Conservation (phyloP, 37 sponge, comb jelly and placozoan genomes). For the Tethya wilhelma region DNA sequence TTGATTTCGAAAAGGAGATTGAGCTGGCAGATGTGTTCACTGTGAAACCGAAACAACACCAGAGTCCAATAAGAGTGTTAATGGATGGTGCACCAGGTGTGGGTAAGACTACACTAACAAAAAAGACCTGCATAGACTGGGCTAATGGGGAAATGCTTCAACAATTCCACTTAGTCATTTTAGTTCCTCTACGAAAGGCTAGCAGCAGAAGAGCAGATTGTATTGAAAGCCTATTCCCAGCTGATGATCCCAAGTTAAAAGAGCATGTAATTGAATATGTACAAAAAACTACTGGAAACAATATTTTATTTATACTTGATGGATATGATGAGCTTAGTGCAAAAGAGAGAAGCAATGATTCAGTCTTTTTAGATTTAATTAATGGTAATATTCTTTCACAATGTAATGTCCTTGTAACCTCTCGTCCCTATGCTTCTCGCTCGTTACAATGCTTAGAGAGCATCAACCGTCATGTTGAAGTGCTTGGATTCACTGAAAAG, state of each 20-base stretch:
- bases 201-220: not conserved
- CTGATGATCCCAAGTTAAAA: not conserved
- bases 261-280: not conserved
- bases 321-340: conserved; percentile 12
- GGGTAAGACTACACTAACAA: no score
- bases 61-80: not conserved
- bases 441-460: not conserved
- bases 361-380: not conserved
- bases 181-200: not conserved
- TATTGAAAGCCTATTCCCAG: not conserved
- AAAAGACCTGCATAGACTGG: no score
- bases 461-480: not conserved
- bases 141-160: not conserved
- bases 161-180: not conserved
- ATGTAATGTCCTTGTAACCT: conserved; percentile 3
- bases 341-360: not conserved
- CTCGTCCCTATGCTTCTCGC: conserved; percentile 21
- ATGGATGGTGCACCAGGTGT: no score
- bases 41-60: not conserved
- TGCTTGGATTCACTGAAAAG: conserved; percentile 19
- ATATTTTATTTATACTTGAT: conserved; percentile 16
- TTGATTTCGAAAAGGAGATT: not conserved
- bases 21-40: not conserved
- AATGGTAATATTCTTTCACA: not conserved
- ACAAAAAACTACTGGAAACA: not conserved